Evolutionary conservation across 2,113 vertebrate species (phyloP).

Genomic region (Heterotis niloticus): DNA sequence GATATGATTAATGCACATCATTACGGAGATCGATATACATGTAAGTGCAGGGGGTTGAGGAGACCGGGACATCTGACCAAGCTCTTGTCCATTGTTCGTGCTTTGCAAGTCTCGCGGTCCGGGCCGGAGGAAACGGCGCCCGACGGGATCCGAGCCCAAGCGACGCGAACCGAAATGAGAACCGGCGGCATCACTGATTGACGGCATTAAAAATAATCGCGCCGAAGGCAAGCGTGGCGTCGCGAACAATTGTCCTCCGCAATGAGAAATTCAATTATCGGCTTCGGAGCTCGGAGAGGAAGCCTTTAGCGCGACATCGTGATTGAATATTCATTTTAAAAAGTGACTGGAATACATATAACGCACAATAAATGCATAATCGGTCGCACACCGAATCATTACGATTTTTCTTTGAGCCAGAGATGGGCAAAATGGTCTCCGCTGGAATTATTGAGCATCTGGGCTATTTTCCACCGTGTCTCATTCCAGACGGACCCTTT

Average conservation of each 20-base stretch:
- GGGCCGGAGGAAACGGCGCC: not conserved
- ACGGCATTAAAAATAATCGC: slow-evolving; percentile 16
- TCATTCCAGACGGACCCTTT: too few relatives aligned
- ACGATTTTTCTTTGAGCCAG: not conserved
- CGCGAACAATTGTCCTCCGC: not conserved
- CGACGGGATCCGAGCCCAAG: not conserved
- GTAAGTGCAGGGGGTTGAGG: slow-evolving; percentile 52
- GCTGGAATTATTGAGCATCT: too few relatives aligned
- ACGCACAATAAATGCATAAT: slow-evolving; percentile 15
- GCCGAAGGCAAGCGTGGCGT: slow-evolving; percentile 3
- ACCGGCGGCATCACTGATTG: not conserved
- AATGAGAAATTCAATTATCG: slow-evolving; percentile 21
- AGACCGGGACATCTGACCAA: slow-evolving; percentile 48
- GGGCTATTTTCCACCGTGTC: too few relatives aligned
- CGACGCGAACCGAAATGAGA: not conserved
- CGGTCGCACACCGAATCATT: not conserved
- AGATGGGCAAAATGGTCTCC: not conserved
- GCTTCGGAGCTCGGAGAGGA: not conserved
- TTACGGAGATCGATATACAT: slow-evolving; percentile 58
- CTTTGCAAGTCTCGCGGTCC: not conserved
- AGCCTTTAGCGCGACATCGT: not conserved
- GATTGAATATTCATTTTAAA: slow-evolving; percentile 20
- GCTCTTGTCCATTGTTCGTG: not conserved
- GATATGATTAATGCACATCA: slow-evolving; percentile 62
- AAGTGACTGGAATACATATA: slow-evolving; percentile 15